Percentiles rank a stretch among this genome's conserved stretches.
phyloP scores from a whole-genome alignment of 2,797 vertebrate genomes.

The Sebastes oblongus region DNA sequence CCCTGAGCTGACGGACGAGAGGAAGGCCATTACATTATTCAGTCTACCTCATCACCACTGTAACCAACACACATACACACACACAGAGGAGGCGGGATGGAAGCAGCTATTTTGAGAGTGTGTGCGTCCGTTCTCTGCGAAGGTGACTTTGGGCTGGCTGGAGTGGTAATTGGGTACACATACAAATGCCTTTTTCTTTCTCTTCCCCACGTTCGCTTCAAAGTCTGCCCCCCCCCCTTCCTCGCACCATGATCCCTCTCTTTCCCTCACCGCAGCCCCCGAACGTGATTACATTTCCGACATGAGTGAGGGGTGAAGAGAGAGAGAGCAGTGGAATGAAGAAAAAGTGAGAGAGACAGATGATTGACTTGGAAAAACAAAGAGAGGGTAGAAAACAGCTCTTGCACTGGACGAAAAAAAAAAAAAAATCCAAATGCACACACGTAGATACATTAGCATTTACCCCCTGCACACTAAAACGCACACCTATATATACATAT shows the following conservation, averaged over 20 bases:
- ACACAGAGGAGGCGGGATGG: slow-evolving; percentile 59
- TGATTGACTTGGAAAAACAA: slow-evolving; percentile 77
- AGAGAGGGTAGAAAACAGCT: slow-evolving; percentile 57
- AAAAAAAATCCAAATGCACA: neutral
- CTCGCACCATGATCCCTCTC: slow-evolving; percentile 40
- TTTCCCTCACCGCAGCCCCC: slow-evolving; percentile 49
- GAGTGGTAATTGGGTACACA: slow-evolving; percentile 85
- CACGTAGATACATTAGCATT: slow-evolving; percentile 19
- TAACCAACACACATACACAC: slow-evolving; percentile 51
- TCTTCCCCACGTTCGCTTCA: slow-evolving; percentile 64
- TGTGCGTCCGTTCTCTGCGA: slow-evolving; percentile 72
- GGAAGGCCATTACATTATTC: slow-evolving; percentile 77
- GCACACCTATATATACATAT: slow-evolving; percentile 35
- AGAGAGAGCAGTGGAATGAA: slow-evolving; percentile 38
- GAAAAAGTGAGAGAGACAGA: slow-evolving; percentile 64
- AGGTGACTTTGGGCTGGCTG: slow-evolving; percentile 84
- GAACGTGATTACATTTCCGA: slow-evolving; percentile 80
- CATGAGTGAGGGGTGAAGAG: slow-evolving; percentile 66
- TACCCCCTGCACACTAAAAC: slow-evolving; percentile 22
- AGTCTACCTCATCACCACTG: slow-evolving; percentile 75
- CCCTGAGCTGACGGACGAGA: slow-evolving; percentile 64
- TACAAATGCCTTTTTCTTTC: slow-evolving; percentile 78
- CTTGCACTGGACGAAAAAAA: slow-evolving; percentile 21
- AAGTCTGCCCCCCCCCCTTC: slow-evolving; percentile 37
- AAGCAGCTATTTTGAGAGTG: slow-evolving; percentile 77